Percentiles rank a stretch among this genome's conserved stretches.
These are phyloP conservation scores for Thomomys bottae DNA, from an alignment of 2,113 vertebrate species.

Conservation along the genomic window DNA sequence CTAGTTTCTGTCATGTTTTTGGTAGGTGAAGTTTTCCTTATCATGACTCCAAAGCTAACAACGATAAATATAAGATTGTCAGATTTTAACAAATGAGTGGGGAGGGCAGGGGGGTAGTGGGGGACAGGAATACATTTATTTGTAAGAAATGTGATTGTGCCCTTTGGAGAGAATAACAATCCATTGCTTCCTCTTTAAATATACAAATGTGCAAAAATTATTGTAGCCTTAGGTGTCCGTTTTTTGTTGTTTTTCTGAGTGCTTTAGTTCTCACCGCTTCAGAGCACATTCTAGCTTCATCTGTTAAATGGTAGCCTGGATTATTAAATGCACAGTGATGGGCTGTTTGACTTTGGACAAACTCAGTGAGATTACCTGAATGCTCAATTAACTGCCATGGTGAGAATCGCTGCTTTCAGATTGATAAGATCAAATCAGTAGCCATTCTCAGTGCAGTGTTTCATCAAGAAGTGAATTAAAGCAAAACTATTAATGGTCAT, in stretches of 20 bases:
- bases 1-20: constrained; percentile 15
- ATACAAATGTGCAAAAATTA: neutral
- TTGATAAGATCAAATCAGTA: constrained; percentile 73
- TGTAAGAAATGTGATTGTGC: constrained; percentile 28
- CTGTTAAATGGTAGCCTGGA: constrained; percentile 26
- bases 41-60: neutral
- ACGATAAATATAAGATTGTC: neutral
- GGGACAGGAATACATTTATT: neutral
- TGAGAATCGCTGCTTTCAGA: constrained; percentile 74
- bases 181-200: neutral
- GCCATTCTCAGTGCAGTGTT: constrained; percentile 63
- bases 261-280: constrained; percentile 9
- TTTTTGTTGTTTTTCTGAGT: neutral
- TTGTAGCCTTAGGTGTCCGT: neutral
- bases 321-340: constrained; percentile 40
- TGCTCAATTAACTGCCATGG: constrained; percentile 69
- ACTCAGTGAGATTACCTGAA: constrained; percentile 79
- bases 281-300: neutral
- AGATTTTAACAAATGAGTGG: constrained; percentile 39
- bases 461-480: constrained; percentile 74
- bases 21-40: constrained; percentile 23
- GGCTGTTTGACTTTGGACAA: constrained; percentile 74
- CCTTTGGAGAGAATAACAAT: constrained; percentile 30
- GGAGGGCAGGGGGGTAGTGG: no score
- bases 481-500: constrained; percentile 59